Evolutionary conservation across 1,140 invertebrate genomes (phyloP).

Genomic region (Ips typographus): DNA sequence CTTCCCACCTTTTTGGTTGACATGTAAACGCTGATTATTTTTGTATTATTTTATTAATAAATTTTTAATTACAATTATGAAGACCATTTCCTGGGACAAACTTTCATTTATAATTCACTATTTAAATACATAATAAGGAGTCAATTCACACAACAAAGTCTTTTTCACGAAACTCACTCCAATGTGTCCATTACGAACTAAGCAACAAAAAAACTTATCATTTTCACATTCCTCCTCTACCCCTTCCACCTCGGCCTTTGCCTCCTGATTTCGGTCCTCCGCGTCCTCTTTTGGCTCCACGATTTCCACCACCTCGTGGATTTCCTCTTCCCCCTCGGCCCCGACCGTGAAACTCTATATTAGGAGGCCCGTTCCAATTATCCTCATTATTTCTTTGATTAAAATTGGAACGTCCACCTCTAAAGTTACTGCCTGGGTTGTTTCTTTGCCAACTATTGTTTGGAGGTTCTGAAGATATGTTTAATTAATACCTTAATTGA

Average conservation of each 20-base stretch:
- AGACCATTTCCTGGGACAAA: too few relatives aligned
- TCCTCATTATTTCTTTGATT: conserved; percentile 30
- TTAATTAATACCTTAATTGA: not conserved
- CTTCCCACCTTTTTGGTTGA: too few relatives aligned
- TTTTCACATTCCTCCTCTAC: conserved; percentile 8
- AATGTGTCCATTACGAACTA: too few relatives aligned
- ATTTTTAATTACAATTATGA: too few relatives aligned
- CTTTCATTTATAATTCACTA: too few relatives aligned
- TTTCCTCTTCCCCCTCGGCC: conserved; percentile 24
- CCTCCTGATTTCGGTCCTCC: conserved; percentile 15
- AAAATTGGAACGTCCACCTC: conserved; percentile 15
- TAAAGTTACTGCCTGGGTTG: conserved; percentile 22
- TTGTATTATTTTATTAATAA: too few relatives aligned
- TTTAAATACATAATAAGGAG: too few relatives aligned
- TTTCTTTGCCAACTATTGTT: conserved; percentile 33
- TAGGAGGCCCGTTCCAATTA: conserved; percentile 35
- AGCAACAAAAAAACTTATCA: too few relatives aligned
- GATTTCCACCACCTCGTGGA: conserved; percentile 16
- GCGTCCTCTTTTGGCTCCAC: conserved; percentile 12
- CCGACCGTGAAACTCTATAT: conserved; percentile 27
- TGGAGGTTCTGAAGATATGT: conserved; percentile 11
- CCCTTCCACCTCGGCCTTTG: conserved; percentile 20
- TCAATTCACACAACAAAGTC: too few relatives aligned
- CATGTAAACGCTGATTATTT: too few relatives aligned
- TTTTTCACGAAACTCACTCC: too few relatives aligned